Percentiles rank a stretch among this genome's conserved stretches.
These are phyloP conservation scores for Natrix natrix DNA, from an alignment of 2,797 vertebrate genomes.

Conservation along the genomic window DNA sequence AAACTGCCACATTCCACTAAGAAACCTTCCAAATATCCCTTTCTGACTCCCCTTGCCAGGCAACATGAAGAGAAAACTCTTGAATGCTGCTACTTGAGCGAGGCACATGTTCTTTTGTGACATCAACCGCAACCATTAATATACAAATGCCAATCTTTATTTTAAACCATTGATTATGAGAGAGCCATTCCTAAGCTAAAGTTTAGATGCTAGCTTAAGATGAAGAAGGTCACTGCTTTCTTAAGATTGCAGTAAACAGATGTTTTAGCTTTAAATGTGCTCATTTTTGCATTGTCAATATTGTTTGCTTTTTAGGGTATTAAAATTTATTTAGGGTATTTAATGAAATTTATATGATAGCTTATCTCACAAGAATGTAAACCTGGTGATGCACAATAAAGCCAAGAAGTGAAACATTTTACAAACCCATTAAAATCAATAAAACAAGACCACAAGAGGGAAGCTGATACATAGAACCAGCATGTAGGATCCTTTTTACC, in stretches of 20 bases:
- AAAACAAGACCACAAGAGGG: neutral
- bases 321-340: no score
- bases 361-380: neutral
- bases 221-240: neutral
- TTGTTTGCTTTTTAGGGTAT: neutral
- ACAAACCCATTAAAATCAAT: neutral
- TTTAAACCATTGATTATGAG: neutral
- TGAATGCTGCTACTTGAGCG: neutral
- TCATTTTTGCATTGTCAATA: neutral
- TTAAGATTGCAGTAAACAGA: neutral
- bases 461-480: neutral
- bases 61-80: neutral
- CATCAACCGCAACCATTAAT: neutral
- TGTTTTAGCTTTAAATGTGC: neutral
- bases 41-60: neutral
- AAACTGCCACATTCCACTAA: neutral
- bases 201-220: neutral
- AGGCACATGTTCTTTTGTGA: neutral
- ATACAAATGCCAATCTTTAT: neutral
- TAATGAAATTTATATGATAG: neutral
- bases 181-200: neutral
- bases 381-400: neutral
- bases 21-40: neutral
- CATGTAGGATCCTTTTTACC: neutral
- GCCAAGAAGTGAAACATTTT: neutral